phyloP scores from a whole-genome alignment of 2,797 vertebrate genomes.

The Sebastes umbrosus region DNA sequence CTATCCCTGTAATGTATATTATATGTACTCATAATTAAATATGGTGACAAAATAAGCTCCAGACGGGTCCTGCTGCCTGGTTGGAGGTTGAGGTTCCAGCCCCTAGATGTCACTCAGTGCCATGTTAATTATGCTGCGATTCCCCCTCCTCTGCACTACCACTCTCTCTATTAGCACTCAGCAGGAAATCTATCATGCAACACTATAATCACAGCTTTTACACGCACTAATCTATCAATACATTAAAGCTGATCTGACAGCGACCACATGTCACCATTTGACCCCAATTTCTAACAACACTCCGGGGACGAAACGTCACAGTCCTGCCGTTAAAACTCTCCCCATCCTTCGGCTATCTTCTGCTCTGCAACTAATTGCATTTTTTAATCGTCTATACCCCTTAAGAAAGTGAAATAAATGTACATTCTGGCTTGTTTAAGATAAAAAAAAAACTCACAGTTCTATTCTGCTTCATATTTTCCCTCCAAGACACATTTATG shows the following conservation, averaged over 20 bases:
- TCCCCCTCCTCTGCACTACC: constrained; percentile 5
- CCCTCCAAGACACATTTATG: constrained; percentile 16
- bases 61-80: neutral
- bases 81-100: neutral
- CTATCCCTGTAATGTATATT: neutral
- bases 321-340: neutral
- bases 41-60: neutral
- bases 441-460: constrained; percentile 29
- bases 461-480: constrained; percentile 24
- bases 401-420: constrained; percentile 34
- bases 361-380: constrained; percentile 23
- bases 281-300: neutral
- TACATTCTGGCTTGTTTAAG: constrained; percentile 56
- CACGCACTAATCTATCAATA: constrained; percentile 28
- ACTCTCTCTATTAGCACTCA: constrained; percentile 11
- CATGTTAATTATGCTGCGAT: constrained; percentile 44
- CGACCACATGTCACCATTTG: neutral
- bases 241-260: constrained; percentile 31
- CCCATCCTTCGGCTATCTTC: constrained; percentile 2
- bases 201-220: constrained; percentile 17
- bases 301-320: neutral
- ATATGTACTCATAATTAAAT: neutral
- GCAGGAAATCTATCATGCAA: constrained; percentile 9
- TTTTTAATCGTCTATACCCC: neutral
- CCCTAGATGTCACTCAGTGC: constrained; percentile 26